These are phyloP conservation scores for Notocelia uddmanniana DNA, from an alignment of 2,888 invertebrate genomes.

Conservation along the genomic window DNA sequence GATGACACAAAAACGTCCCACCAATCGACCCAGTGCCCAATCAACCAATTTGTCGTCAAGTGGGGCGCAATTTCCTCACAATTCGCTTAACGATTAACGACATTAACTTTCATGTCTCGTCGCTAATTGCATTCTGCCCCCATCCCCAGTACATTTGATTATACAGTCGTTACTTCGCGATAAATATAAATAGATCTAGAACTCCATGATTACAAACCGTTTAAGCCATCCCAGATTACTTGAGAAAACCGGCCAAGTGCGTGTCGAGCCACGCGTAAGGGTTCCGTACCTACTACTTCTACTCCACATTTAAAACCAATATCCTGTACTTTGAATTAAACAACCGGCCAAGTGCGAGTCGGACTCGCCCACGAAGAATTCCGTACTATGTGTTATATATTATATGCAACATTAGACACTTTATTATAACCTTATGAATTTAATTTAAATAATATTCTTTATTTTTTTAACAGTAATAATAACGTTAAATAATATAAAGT, in stretches of 20 bases:
- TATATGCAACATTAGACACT: no score
- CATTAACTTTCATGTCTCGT: constrained; percentile 81
- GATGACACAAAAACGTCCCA: constrained; percentile 48
- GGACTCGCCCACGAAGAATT: no score
- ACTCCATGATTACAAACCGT: constrained; percentile 15
- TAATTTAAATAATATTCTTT: no score
- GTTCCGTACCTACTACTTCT: no score
- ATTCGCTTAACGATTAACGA: constrained; percentile 78
- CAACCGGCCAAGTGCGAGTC: no score
- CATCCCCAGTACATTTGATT: constrained; percentile 66
- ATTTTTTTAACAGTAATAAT: no score
- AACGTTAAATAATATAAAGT: no score
- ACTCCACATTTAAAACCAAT: no score
- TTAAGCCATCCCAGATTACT: not conserved
- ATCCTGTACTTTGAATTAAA: no score
- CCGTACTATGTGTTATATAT: no score
- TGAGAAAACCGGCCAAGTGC: not conserved
- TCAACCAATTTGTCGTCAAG: constrained; percentile 71
- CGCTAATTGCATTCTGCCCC: constrained; percentile 76
- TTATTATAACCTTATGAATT: no score
- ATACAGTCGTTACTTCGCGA: constrained; percentile 42
- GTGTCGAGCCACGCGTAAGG: no score
- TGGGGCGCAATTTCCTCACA: constrained; percentile 80
- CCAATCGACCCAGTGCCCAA: constrained; percentile 75
- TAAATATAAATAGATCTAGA: constrained; percentile 37